These are phyloP conservation scores for Torymus auratus DNA, from an alignment of 2,888 invertebrate genomes.

Conservation along the genomic window DNA sequence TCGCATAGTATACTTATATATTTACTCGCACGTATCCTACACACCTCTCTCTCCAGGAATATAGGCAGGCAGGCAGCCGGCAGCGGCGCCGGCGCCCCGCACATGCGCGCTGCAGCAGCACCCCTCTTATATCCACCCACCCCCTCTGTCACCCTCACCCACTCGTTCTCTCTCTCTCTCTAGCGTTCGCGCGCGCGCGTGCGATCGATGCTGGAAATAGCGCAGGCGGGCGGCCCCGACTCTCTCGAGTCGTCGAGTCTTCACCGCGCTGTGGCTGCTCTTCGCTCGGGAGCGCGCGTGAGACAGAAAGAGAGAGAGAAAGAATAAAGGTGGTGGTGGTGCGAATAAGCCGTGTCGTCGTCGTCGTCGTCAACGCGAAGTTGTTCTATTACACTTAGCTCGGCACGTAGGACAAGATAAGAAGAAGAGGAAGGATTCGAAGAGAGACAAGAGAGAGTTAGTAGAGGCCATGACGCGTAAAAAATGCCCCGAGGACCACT, in stretches of 20 bases:
- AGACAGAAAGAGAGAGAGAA: too few relatives aligned
- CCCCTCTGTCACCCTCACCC: not conserved
- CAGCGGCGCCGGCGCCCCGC: constrained; percentile 19
- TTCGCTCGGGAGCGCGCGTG: too few relatives aligned
- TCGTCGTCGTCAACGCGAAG: too few relatives aligned
- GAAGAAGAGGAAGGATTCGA: too few relatives aligned
- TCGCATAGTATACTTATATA: not conserved
- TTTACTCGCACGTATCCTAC: too few relatives aligned
- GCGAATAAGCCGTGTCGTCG: too few relatives aligned
- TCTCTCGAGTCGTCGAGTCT: constrained; percentile 31
- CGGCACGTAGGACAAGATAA: too few relatives aligned
- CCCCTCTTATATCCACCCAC: not conserved
- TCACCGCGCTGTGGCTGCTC: constrained; percentile 54
- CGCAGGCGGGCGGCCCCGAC: constrained; percentile 67
- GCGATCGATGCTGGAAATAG: constrained; percentile 76
- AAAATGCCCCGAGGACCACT: constrained; percentile 34
- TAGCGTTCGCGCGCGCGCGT: not conserved
- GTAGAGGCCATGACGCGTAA: constrained; percentile 43
- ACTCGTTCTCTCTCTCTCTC: not conserved
- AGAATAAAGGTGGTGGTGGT: too few relatives aligned
- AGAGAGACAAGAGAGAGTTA: too few relatives aligned
- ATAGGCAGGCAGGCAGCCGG: too few relatives aligned
- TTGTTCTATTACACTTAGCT: too few relatives aligned
- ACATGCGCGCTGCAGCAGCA: constrained; percentile 38
- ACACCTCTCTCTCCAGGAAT: too few relatives aligned